A percentile compares a stretch with the other conserved stretches of the same genome.
Evolutionary conservation across 2,113 vertebrate genomes (phyloP).

Genomic region (Gila orcuttii): DNA sequence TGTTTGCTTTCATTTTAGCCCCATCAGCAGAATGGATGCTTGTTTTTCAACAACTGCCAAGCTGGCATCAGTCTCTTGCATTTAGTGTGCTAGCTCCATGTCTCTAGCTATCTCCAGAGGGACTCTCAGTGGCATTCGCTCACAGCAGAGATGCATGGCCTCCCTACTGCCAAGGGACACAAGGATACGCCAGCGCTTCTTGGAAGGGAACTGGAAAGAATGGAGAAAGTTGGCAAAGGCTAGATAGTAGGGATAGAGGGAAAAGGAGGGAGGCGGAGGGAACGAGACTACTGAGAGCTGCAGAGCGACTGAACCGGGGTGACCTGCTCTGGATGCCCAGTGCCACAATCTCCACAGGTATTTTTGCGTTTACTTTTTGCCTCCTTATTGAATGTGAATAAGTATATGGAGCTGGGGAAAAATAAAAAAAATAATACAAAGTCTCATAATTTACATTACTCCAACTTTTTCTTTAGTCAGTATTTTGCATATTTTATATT

Average conservation of each 20-base stretch:
- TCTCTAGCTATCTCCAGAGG: conserved; percentile 75
- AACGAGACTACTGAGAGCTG: conserved; percentile 1
- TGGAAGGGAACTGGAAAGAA: conserved; percentile 42
- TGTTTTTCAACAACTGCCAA: conserved; percentile 6
- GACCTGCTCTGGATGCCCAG: not conserved
- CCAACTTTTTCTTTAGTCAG: not conserved
- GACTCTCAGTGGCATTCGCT: conserved; percentile 9
- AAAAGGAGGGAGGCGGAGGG: not conserved
- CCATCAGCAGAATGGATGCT: not conserved
- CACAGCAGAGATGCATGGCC: conserved; percentile 16
- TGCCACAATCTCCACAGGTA: not conserved
- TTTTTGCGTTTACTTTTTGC: not conserved
- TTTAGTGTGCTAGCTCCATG: conserved; percentile 16
- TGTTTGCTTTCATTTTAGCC: not conserved
- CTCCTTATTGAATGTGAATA: not conserved
- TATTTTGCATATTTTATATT: not conserved
- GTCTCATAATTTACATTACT: not conserved
- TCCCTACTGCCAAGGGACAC: conserved; percentile 37
- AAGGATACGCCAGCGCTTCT: conserved; percentile 29
- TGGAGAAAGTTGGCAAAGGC: not conserved
- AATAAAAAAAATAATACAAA: not conserved
- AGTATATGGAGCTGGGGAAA: no score
- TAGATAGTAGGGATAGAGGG: not conserved
- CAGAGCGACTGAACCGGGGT: not conserved
- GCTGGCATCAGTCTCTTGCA: not conserved